Conservation (phyloP, 2,113 vertebrate species). For the Callocephalon fimbriatum region DNA sequence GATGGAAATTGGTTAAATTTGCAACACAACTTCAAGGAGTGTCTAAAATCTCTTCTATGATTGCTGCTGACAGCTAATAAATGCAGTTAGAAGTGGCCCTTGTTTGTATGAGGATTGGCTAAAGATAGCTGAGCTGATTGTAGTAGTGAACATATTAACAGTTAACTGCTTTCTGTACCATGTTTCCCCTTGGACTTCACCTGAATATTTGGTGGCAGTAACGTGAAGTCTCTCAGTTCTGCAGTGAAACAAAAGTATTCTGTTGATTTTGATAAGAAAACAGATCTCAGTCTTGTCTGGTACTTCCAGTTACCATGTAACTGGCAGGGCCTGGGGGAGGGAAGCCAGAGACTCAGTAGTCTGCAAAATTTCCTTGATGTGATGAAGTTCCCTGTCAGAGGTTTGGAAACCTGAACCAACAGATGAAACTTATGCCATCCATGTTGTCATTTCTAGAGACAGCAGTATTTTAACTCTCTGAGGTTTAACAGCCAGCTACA, state of each 20-base stretch:
- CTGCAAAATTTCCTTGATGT: slow-evolving; percentile 79
- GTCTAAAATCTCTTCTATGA: background rate
- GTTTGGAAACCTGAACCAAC: slow-evolving; percentile 83
- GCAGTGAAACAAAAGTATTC: slow-evolving; percentile 54
- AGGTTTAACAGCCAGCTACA: slow-evolving; percentile 72
- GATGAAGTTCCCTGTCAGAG: slow-evolving; percentile 87
- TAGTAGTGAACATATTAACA: background rate
- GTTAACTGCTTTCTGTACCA: background rate
- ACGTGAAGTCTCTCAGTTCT: slow-evolving; percentile 52
- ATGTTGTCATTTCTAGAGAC: slow-evolving; percentile 74
- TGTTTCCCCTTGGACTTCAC: background rate
- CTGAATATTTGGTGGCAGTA: background rate
- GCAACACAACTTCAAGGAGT: background rate
- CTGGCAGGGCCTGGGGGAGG: slow-evolving; percentile 58
- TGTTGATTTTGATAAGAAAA: slow-evolving; percentile 50
- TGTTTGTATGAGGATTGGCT: background rate
- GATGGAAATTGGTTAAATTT: background rate
- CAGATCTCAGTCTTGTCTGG: slow-evolving; percentile 34
- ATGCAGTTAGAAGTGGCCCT: slow-evolving; percentile 1
- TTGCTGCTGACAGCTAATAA: slow-evolving; percentile 36
- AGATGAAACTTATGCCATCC: slow-evolving; percentile 77
- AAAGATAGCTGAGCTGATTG: slow-evolving; percentile 27
- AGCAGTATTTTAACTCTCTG: slow-evolving; percentile 57
- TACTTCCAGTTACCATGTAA: slow-evolving; percentile 59
- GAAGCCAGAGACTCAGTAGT: slow-evolving; percentile 67